Percentiles rank a stretch among this genome's conserved stretches.
These are phyloP conservation scores for Bombus turneri DNA, from an alignment of 1,140 invertebrate species.

Conservation along the genomic window DNA sequence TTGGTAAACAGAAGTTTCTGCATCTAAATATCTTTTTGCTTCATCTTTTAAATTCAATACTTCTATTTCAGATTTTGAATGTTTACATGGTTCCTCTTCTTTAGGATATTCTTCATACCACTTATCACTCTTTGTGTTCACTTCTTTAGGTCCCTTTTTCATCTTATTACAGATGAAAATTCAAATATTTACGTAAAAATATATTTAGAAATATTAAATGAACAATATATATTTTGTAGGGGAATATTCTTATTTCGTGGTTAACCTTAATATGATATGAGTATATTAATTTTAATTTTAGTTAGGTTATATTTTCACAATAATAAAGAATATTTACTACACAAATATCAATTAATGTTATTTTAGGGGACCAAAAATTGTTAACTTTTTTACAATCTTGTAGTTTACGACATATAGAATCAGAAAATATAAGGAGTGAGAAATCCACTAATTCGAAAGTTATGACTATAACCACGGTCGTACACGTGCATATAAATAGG, in stretches of 20 bases:
- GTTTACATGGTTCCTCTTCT: constrained; percentile 56
- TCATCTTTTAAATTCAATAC: constrained; percentile 84
- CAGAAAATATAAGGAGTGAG: too few relatives aligned
- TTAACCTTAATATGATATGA: constrained; percentile 22
- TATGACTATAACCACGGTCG: too few relatives aligned
- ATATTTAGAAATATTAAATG: constrained; percentile 18
- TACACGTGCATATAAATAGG: too few relatives aligned
- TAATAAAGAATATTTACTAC: too few relatives aligned
- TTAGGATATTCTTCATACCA: constrained; percentile 77
- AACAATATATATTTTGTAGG: not conserved
- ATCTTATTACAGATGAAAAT: constrained; percentile 18
- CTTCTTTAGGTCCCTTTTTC: constrained; percentile 15
- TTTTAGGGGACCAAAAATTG: too few relatives aligned
- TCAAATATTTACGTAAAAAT: constrained; percentile 1
- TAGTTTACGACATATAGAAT: too few relatives aligned
- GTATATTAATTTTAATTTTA: too few relatives aligned
- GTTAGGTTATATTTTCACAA: too few relatives aligned
- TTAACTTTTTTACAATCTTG: too few relatives aligned
- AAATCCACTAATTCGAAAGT: too few relatives aligned
- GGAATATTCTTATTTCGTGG: constrained; percentile 15
- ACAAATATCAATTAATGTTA: not conserved
- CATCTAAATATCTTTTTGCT: constrained; percentile 84
- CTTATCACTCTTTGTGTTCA: constrained; percentile 22
- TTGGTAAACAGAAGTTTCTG: constrained; percentile 85
- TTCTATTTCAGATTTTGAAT: constrained; percentile 79